These are phyloP conservation scores for Lamellibrachia luymesi DNA, from an alignment of 1,140 invertebrate species.

Conservation along the genomic window DNA sequence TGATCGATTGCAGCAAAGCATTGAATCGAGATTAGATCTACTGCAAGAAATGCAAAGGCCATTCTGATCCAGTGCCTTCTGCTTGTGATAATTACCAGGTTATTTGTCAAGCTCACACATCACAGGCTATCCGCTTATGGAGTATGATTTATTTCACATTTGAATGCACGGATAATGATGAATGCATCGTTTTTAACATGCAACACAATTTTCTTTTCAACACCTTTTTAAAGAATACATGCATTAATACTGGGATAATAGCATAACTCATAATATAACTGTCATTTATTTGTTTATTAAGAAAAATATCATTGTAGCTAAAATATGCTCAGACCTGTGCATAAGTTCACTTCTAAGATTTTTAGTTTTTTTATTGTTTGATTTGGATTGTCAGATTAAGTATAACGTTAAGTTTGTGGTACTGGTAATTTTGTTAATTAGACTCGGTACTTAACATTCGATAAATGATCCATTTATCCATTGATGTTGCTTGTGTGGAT, in stretches of 20 bases:
- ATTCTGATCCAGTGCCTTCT: neutral
- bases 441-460: neutral
- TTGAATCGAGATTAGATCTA: constrained; percentile 1
- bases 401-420: neutral
- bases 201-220: neutral
- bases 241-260: neutral
- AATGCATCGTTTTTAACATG: neutral
- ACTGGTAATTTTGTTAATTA: neutral
- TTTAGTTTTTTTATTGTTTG: neutral
- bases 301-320: neutral
- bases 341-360: too few species aligned
- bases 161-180: neutral
- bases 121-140: neutral
- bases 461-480: neutral
- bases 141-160: neutral
- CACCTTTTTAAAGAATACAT: neutral
- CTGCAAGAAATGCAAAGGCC: neutral
- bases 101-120: neutral
- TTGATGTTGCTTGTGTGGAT: neutral
- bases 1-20: neutral
- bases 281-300: neutral
- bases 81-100: neutral
- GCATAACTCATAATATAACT: neutral
- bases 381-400: neutral
- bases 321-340: neutral